Base-by-base conservation (phyloP, 1,140 invertebrate genomes). In the Linepithema humile region DNA sequence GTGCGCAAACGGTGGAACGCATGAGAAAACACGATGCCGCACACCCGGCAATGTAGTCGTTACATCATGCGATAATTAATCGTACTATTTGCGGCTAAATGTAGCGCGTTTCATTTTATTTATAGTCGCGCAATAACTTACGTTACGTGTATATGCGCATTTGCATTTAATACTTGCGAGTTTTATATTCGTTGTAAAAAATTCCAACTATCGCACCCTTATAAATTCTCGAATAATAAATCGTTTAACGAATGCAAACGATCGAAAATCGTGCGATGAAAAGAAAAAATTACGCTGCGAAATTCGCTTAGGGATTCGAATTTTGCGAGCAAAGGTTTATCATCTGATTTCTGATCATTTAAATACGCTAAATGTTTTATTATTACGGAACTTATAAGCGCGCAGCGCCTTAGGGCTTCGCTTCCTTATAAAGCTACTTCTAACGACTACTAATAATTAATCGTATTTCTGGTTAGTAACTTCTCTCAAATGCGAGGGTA, bases 371-470 rank as follows among this genome's bases (percentile, higher is more conserved):
- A 5, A 35, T 50, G 45, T 50, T 29, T 70, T 10, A 32, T 73
- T 59, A 4, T 74, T 59, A 26, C 15, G 38, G 2, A 55, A 12
- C 38, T 73, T 59, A 59, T 40, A 6, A 9, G 3, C 12, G 43
- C 15, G 9, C 20, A 74, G n/a, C 10, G 1, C 15, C 45, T 29
- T 23, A 10, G 3, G 6, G 15, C 43, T 45, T 23, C 35, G 53
- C 10, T 38, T 45, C 57, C 1, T n/a, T 67, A 12, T n/a, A 15
- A 38, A 29, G 15, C 12, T 69, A 12, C 17, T 78, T 40, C 43
- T 50, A 67, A 55, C 15, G 26, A 69, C 0, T 80, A 57, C 7
- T 7, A 45, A 48, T 75, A 62, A 80, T 80, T 80, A 80, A 70
- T 69, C 35, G 48, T 40, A 69, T 69, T 67, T 78, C 17, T 53